Conservation (phyloP, 2,888 invertebrate species). For the Kryphioiulus occultus region DNA sequence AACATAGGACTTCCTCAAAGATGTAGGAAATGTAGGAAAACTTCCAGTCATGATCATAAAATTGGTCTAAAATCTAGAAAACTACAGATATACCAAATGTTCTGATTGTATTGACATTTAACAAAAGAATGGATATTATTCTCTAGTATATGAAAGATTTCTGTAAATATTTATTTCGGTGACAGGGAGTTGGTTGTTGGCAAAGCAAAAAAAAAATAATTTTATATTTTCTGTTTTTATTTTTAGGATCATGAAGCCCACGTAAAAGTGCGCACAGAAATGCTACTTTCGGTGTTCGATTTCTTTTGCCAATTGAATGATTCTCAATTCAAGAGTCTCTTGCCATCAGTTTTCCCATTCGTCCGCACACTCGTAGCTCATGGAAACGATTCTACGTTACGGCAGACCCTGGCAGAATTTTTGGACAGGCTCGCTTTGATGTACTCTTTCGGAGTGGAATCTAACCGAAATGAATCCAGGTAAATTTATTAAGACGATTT, state of each 20-base stretch:
- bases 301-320: constrained; percentile 69
- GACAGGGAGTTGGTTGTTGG: no score
- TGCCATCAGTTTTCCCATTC: constrained; percentile 69
- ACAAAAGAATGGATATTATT: no score
- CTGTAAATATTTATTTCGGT: no score
- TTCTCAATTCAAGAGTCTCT: constrained; percentile 66
- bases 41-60: no score
- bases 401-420: constrained; percentile 68
- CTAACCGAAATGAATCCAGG: neutral
- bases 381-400: constrained; percentile 67
- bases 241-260: constrained; percentile 84
- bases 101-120: no score
- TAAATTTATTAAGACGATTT: no score
- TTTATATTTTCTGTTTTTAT: neutral
- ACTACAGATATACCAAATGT: no score
- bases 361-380: constrained; percentile 69
- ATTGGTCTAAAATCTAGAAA: no score
- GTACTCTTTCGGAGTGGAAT: constrained; percentile 62
- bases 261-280: constrained; percentile 82
- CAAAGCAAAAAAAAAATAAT: no score
- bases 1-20: no score
- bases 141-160: no score
- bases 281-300: constrained; percentile 84
- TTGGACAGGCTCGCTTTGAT: constrained; percentile 67
- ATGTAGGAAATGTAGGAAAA: no score